Percentiles rank a stretch among this genome's conserved stretches.
Evolutionary conservation across 2,113 vertebrate species (phyloP).

Genomic region (Podarcis muralis): DNA sequence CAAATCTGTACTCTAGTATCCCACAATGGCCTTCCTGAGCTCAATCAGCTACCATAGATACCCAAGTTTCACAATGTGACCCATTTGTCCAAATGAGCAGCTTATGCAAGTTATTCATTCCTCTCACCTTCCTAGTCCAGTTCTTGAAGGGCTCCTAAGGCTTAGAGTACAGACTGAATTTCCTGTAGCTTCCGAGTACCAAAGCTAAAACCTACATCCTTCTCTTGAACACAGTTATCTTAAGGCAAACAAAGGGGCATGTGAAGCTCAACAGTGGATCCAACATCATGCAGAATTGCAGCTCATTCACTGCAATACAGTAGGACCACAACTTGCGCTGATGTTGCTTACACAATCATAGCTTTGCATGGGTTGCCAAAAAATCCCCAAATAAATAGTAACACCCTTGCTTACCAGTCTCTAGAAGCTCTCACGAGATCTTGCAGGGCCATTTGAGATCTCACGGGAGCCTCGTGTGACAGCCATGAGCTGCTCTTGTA

Average conservation of each 20-base stretch:
- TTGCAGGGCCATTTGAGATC: too few species aligned
- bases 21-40: background rate
- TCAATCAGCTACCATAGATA: background rate
- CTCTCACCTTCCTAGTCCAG: background rate
- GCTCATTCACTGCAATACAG: background rate
- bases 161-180: background rate
- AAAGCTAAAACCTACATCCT: background rate
- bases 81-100: background rate
- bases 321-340: background rate
- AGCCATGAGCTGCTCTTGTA: accelerated
- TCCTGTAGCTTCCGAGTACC: background rate
- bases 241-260: background rate
- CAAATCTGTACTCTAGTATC: background rate
- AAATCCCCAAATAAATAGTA: too few species aligned
- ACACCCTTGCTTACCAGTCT: too few species aligned
- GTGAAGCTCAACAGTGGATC: background rate
- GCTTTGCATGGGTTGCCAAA: too few species aligned
- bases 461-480: too few species aligned
- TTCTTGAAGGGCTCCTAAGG: background rate
- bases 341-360: too few species aligned
- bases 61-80: background rate
- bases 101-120: background rate
- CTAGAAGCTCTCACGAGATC: too few species aligned
- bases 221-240: background rate
- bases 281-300: accelerated